Conservation (phyloP, 2,113 vertebrate species). For the Leiothrix lutea region DNA sequence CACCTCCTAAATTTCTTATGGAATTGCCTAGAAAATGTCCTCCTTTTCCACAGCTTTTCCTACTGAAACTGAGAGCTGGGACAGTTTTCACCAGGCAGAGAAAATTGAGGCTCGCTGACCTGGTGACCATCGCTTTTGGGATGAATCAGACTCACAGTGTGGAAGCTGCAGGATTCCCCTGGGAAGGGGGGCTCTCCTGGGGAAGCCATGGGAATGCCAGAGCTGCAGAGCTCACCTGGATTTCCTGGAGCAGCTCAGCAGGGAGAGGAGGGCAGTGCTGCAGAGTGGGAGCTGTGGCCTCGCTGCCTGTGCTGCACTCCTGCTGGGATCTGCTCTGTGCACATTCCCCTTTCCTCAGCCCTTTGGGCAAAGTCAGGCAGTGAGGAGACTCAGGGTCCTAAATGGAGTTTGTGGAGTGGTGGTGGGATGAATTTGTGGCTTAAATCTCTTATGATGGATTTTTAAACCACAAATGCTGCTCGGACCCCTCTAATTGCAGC, state of each 20-base stretch:
- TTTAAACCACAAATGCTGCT: background rate
- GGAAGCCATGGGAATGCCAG: background rate
- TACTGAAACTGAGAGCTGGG: background rate
- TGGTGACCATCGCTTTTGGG: background rate
- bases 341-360: background rate
- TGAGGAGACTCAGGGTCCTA: background rate
- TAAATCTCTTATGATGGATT: background rate
- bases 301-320: background rate
- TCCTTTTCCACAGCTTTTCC: background rate
- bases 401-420: background rate
- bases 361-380: background rate
- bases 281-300: background rate
- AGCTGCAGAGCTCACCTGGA: fast-evolving
- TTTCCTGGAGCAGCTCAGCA: background rate
- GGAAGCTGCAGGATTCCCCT: background rate
- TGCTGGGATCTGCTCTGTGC: background rate
- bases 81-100: background rate
- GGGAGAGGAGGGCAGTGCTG: background rate
- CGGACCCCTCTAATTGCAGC: fast-evolving
- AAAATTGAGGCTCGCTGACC: background rate
- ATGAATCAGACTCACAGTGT: background rate
- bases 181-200: background rate
- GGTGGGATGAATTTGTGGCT: background rate
- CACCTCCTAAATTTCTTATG: background rate
- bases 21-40: background rate